These are phyloP conservation scores for Pogoniulus pusillus DNA, from an alignment of 2,797 vertebrate genomes.

Conservation along the genomic window DNA sequence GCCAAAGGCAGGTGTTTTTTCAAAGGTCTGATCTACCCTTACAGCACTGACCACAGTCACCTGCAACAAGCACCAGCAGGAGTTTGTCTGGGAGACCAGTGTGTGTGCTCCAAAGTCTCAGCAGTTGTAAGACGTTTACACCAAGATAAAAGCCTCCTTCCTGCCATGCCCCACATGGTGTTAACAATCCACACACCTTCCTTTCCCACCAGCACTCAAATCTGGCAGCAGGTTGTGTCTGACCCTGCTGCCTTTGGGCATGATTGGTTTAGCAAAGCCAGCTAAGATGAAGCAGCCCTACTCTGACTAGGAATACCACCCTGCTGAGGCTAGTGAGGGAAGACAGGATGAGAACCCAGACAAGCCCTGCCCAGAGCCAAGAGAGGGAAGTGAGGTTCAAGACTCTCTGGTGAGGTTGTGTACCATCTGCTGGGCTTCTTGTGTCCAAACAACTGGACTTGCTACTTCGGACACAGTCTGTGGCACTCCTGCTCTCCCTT, in stretches of 20 bases:
- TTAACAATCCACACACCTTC: not conserved
- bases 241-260: not conserved
- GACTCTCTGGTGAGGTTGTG: not conserved
- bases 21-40: not conserved
- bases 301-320: not conserved
- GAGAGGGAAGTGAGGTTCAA: not conserved
- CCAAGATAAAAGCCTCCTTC: not conserved
- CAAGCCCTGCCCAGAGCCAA: not conserved
- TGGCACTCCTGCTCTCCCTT: not conserved
- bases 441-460: not conserved
- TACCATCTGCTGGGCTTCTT: not conserved
- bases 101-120: not conserved
- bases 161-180: fast-evolving
- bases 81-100: not conserved
- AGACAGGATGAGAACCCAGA: too few species aligned
- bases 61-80: not conserved
- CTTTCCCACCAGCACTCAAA: not conserved
- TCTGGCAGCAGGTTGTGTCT: not conserved
- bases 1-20: not conserved
- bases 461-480: not conserved
- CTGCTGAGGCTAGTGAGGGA: not conserved
- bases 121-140: not conserved
- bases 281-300: not conserved
- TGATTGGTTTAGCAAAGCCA: not conserved
- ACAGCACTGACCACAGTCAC: not conserved